Conservation (phyloP, 2,797 vertebrate genomes). For the Argentina silus region DNA sequence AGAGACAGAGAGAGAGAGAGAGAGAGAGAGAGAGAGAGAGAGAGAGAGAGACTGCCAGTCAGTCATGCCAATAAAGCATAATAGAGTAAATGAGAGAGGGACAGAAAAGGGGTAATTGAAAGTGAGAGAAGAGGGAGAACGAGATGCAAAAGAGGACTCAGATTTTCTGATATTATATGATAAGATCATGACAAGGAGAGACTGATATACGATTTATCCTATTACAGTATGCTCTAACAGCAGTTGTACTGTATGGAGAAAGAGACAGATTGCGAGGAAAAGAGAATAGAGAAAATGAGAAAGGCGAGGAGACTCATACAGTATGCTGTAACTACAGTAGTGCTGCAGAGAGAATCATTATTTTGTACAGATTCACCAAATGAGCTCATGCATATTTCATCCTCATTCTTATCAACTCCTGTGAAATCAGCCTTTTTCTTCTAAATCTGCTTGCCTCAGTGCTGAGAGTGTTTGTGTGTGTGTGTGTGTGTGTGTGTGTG, state of each 20-base stretch:
- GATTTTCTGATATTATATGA: neutral
- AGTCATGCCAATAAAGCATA: neutral
- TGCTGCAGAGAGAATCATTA: slow-evolving; percentile 28
- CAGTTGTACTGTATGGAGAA: no score
- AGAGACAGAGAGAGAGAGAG: neutral
- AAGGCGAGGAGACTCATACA: neutral
- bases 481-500: neutral
- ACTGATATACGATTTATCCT: neutral
- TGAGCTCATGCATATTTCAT: slow-evolving; percentile 57
- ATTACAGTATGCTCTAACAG: neutral
- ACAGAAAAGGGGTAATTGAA: neutral
- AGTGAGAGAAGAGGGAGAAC: neutral
- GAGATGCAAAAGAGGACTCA: neutral
- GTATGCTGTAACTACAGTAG: slow-evolving; percentile 28
- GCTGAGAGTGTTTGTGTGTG: slow-evolving; percentile 5
- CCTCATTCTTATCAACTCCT: slow-evolving; percentile 48
- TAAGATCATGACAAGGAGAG: neutral
- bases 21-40: slow-evolving; percentile 2
- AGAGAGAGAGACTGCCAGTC: neutral
- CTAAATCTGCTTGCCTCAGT: slow-evolving; percentile 21
- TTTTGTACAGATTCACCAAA: slow-evolving; percentile 54
- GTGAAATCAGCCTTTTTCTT: slow-evolving; percentile 49
- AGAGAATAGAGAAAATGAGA: neutral
- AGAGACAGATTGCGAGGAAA: no score
- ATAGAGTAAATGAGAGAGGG: neutral